These are phyloP conservation scores for Lamproptera curius DNA, from an alignment of 2,888 invertebrate genomes.

Conservation along the genomic window DNA sequence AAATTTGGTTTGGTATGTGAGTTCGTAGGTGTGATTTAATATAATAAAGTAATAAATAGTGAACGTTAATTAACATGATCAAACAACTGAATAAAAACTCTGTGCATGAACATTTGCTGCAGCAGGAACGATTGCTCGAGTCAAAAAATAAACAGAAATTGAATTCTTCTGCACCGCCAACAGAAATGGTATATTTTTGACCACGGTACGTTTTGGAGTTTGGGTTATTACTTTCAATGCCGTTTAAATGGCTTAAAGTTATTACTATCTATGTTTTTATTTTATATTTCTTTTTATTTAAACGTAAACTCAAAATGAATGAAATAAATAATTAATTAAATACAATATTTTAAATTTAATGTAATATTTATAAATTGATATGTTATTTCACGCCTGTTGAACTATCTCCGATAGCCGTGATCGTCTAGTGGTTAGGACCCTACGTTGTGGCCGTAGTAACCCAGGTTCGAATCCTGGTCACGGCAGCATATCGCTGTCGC, in stretches of 20 bases:
- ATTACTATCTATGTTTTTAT: too few species aligned
- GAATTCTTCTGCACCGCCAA: conserved; percentile 40
- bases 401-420: conserved; percentile 39
- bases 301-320: too few species aligned
- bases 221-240: too few species aligned
- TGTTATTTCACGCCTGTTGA: conserved; percentile 4
- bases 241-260: too few species aligned
- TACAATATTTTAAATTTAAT: too few species aligned
- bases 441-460: conserved; percentile 88
- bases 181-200: conserved; percentile 53
- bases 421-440: conserved; percentile 87
- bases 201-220: conserved; percentile 55
- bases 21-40: too few species aligned
- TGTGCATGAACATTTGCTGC: conserved; percentile 58
- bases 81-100: conserved; percentile 55
- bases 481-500: conserved; percentile 37
- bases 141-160: conserved; percentile 44
- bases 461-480: conserved; percentile 49
- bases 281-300: too few species aligned
- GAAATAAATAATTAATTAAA: too few species aligned
- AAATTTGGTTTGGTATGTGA: too few species aligned
- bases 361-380: not conserved
- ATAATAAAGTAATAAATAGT: too few species aligned
- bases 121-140: conserved; percentile 47
- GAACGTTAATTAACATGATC: too few species aligned